Conservation (phyloP, 2,113 vertebrate genomes). For the Petroica traversi region DNA sequence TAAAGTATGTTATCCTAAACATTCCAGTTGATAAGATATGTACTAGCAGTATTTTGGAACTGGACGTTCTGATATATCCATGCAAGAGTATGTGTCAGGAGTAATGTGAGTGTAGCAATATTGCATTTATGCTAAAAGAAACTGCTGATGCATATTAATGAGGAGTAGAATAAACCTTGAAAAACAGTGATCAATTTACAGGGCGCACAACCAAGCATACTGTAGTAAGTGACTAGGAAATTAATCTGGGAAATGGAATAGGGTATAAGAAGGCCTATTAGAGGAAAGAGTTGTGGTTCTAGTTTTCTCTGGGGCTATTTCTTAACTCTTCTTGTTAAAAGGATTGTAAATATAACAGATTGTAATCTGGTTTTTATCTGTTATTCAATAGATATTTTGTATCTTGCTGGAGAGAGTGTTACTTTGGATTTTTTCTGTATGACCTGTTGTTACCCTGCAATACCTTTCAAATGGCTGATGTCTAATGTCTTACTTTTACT, state of each 20-base stretch:
- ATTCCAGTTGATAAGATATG: not conserved
- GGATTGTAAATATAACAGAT: not conserved
- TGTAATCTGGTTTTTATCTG: not conserved
- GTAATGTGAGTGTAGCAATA: not conserved
- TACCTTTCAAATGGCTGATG: not conserved
- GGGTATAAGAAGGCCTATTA: not conserved
- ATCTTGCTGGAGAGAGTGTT: not conserved
- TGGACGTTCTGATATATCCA: not conserved
- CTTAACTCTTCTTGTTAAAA: not conserved
- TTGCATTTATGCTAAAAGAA: not conserved
- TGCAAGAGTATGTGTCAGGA: not conserved
- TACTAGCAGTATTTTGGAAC: not conserved
- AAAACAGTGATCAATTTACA: not conserved
- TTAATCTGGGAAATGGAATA: not conserved
- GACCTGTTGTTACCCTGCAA: not conserved
- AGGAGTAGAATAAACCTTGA: not conserved
- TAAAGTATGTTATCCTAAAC: not conserved
- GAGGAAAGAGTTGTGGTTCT: not conserved
- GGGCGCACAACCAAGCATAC: not conserved
- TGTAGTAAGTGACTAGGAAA: not conserved
- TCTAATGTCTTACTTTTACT: not conserved
- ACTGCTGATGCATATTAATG: not conserved
- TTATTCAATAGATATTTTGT: not conserved
- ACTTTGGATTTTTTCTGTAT: not conserved
- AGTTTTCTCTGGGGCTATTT: not conserved